Conservation (phyloP, 2,113 vertebrate species). For the Macheiramphus alcinus region DNA sequence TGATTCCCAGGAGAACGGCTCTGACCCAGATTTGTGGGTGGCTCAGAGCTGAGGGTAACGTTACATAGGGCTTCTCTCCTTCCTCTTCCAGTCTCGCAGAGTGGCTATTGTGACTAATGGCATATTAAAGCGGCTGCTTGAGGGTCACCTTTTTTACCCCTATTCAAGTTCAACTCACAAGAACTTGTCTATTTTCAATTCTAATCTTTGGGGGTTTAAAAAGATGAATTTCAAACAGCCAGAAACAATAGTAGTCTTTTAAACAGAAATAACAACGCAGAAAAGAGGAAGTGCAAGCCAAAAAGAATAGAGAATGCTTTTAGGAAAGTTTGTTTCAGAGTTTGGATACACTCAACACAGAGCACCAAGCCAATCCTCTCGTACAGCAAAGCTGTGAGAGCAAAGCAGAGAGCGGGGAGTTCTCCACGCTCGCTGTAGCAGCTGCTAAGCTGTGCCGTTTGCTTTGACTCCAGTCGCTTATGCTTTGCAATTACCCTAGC, state of each 20-base stretch:
- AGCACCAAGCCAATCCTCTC: accelerated
- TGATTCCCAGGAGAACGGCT: neutral
- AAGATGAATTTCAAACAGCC: neutral
- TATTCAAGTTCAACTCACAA: neutral
- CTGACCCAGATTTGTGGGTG: neutral
- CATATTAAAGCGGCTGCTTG: neutral
- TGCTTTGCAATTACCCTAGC: accelerated
- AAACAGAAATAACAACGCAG: neutral
- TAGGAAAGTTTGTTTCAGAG: neutral
- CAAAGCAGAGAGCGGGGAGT: neutral
- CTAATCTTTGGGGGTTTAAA: accelerated
- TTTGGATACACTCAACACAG: accelerated
- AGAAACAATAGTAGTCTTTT: neutral
- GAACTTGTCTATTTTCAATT: neutral
- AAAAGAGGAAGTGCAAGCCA: neutral
- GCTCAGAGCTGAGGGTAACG: accelerated
- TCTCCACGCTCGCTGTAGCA: neutral
- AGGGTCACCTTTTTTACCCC: neutral
- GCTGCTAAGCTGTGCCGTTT: accelerated
- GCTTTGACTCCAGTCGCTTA: neutral
- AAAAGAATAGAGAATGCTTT: neutral
- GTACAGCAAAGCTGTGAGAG: accelerated
- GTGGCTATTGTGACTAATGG: accelerated
- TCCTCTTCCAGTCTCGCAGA: neutral
- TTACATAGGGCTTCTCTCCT: accelerated